Base-by-base conservation (phyloP, 2,113 vertebrate genomes). In the Chionis minor region DNA sequence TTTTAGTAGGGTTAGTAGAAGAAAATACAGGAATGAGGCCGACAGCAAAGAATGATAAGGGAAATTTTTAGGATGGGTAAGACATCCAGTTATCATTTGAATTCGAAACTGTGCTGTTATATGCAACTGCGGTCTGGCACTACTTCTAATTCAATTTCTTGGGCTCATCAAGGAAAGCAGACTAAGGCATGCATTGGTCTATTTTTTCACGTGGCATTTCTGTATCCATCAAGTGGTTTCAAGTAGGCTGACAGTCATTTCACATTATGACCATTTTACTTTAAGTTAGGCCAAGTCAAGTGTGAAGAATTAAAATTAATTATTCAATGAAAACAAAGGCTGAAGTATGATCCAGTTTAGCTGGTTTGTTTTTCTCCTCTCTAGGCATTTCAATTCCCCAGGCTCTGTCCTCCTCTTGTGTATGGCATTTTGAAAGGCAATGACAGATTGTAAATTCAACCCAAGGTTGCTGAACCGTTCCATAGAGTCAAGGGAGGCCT, bases 361-460 rank as follows among this genome's bases (percentile, higher is more conserved):
- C 27, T 88, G 26, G 3, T 74, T 81, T 32, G n/a, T 73, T 84
- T 95, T 92, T 54, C 69, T 86, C 23, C 65, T 93, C 65, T 86
- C 72, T 10, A 63, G 82, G 72, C 78, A 55, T 9, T 84, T 95
- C 35, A 87, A 3, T 84, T 92, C 88, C 69, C 61, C 35, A 28
- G 81, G 78, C 66, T 62, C 70, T 65, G 69, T 75, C 65, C 56
- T 91, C 22, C 59, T 67, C 52, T 65, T 54, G 35, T 26, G 27
- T 61, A 19, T 82, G 70, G 78, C 95, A 91, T 92, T 94, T 96
- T 71, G 90, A 94, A 93, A 94, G 86, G 93, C 84, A 91, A 14
- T 93, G 93, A 94, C 87, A 93, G 91, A 87, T 88, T 93, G 78
- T 85, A 96, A 96, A 95, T 94, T 90, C 90, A 94, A 12, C 84